These are phyloP conservation scores for Sphaeridia pumilis DNA, from an alignment of 2,888 invertebrate species.

Conservation along the genomic window DNA sequence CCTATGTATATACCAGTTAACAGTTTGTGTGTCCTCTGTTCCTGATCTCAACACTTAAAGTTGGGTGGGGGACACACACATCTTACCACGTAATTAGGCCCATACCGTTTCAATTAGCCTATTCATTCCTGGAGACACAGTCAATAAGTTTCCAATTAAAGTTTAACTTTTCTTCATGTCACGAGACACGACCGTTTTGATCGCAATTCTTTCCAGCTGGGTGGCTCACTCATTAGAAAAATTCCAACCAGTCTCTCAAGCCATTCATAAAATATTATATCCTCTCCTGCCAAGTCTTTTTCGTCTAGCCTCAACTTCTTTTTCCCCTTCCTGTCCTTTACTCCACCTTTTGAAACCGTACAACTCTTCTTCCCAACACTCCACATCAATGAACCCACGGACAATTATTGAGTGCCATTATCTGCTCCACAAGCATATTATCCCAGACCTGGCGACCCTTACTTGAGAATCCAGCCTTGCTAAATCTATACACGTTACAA, in stretches of 20 bases:
- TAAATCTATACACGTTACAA: no score
- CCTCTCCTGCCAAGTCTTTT: not conserved
- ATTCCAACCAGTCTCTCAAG: not conserved
- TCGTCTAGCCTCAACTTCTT: not conserved
- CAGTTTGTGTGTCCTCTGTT: not conserved
- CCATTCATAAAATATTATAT: not conserved
- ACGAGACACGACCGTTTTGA: not conserved
- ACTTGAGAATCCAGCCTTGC: no score
- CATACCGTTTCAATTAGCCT: conserved; percentile 12
- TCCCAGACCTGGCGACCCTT: no score
- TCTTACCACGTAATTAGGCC: not conserved
- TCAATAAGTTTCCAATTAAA: not conserved
- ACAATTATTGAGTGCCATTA: no score
- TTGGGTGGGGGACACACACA: not conserved
- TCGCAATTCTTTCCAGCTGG: not conserved
- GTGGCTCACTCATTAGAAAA: not conserved
- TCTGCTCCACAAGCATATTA: no score
- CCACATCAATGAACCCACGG: no score
- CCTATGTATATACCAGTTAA: not conserved
- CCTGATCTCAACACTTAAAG: not conserved
- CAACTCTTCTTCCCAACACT: not conserved
- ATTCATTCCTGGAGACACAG: conserved; percentile 20
- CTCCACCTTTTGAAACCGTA: not conserved
- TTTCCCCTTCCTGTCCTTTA: not conserved
- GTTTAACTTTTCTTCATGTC: not conserved